Evolutionary conservation across 2,888 invertebrate species (phyloP).

Genomic region (Tetragonula carbonaria): DNA sequence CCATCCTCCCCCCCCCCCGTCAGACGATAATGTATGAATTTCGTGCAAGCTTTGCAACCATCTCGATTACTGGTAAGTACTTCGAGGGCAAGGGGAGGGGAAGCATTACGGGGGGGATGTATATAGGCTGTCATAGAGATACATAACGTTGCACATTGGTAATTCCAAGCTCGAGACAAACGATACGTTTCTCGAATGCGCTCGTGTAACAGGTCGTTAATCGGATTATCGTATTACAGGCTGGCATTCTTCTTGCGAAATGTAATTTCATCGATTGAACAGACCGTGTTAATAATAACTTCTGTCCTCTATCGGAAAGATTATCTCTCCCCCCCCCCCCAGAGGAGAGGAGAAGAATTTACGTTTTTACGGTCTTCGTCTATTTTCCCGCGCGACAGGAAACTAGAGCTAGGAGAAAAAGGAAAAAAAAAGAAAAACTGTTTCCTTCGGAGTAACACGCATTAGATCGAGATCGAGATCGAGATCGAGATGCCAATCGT

Average conservation of each 20-base stretch:
- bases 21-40: constrained; percentile 47
- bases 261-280: constrained; percentile 67
- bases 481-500: too few species aligned
- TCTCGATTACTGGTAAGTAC: constrained; percentile 55
- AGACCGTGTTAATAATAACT: constrained; percentile 57
- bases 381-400: neutral
- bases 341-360: neutral
- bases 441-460: neutral
- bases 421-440: neutral
- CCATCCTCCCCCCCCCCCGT: constrained; percentile 8
- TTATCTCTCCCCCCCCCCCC: constrained; percentile 30
- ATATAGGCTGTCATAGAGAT: constrained; percentile 39
- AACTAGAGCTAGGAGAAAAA: neutral
- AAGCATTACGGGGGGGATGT: constrained; percentile 1
- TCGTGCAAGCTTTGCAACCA: constrained; percentile 47
- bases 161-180: constrained; percentile 54
- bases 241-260: constrained; percentile 63
- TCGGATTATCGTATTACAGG: constrained; percentile 70
- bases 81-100: neutral
- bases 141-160: constrained; percentile 46
- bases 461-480: too few species aligned
- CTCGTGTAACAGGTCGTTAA: constrained; percentile 69
- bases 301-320: constrained; percentile 39
- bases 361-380: neutral
- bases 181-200: constrained; percentile 65